Conservation (phyloP, 23 tunicate genomes). For the Ciona savignyi region DNA sequence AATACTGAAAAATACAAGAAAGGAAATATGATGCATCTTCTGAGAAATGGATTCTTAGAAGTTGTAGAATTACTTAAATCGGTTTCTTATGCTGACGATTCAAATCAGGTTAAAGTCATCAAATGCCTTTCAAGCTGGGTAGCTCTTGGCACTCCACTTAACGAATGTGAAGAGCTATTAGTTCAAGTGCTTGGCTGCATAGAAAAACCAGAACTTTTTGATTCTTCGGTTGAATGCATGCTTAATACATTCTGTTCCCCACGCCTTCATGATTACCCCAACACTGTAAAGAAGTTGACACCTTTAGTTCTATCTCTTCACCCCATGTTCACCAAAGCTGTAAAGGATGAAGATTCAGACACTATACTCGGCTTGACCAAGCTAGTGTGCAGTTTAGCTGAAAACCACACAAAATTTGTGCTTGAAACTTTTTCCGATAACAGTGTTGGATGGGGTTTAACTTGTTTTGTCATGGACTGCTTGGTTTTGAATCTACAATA, state of each 20-base stretch:
- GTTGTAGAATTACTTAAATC: conserved; percentile 12
- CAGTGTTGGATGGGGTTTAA: conserved; percentile 50
- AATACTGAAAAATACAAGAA: conserved; percentile 45
- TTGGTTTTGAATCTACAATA: conserved; percentile 68
- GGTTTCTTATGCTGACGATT: not conserved
- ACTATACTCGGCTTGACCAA: conserved; percentile 66
- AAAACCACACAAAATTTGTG: conserved; percentile 82
- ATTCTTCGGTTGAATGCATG: conserved; percentile 67
- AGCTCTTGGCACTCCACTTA: conserved; percentile 42
- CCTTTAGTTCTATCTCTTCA: conserved; percentile 55
- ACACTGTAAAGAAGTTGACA: conserved; percentile 54
- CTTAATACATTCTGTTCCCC: conserved; percentile 78
- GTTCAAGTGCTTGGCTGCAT: conserved; percentile 30
- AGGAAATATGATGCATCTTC: conserved; percentile 33
- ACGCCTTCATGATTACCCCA: conserved; percentile 36
- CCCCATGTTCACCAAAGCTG: conserved; percentile 62
- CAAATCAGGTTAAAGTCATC: conserved; percentile 16
- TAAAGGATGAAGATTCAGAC: conserved; percentile 73
- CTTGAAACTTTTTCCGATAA: conserved; percentile 54
- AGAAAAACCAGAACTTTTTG: conserved; percentile 69
- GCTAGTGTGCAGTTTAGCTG: conserved; percentile 81
- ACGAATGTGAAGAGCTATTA: conserved; percentile 44
- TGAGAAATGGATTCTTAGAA: conserved; percentile 12
- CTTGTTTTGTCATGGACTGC: conserved; percentile 68
- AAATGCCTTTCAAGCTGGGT: conserved; percentile 89